phyloP scores from a whole-genome alignment of 2,888 invertebrate genomes.

The Pammene fasciana region DNA sequence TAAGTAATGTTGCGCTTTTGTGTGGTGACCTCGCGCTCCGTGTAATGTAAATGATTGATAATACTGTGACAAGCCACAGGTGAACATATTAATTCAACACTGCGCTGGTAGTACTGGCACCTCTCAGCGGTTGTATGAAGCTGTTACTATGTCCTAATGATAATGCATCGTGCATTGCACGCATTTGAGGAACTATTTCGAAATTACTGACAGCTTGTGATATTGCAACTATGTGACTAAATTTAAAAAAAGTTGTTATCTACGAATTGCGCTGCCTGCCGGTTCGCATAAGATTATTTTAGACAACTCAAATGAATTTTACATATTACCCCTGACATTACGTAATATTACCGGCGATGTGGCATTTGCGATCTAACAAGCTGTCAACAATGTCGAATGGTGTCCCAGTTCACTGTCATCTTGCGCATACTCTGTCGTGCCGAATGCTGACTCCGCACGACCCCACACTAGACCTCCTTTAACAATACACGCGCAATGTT shows the following conservation, averaged over 20 bases:
- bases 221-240: not conserved
- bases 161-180: constrained; percentile 78
- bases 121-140: not conserved
- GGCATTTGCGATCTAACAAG: not conserved
- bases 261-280: no score
- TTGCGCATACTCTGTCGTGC: constrained; percentile 43
- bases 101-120: not conserved
- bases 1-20: no score
- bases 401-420: constrained; percentile 58
- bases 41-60: no score
- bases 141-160: constrained; percentile 4
- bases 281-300: no score
- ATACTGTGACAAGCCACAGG: no score
- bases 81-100: no score
- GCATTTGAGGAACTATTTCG: constrained; percentile 50
- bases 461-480: constrained; percentile 30
- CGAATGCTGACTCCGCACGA: constrained; percentile 45
- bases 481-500: constrained; percentile 33
- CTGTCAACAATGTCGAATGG: constrained; percentile 3
- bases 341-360: no score
- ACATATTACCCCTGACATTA: no score
- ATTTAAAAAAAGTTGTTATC: no score
- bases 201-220: constrained; percentile 6
- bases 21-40: no score
- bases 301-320: no score